Conservation (phyloP, 1,140 invertebrate genomes). For the Lutraria rhynchaena region DNA sequence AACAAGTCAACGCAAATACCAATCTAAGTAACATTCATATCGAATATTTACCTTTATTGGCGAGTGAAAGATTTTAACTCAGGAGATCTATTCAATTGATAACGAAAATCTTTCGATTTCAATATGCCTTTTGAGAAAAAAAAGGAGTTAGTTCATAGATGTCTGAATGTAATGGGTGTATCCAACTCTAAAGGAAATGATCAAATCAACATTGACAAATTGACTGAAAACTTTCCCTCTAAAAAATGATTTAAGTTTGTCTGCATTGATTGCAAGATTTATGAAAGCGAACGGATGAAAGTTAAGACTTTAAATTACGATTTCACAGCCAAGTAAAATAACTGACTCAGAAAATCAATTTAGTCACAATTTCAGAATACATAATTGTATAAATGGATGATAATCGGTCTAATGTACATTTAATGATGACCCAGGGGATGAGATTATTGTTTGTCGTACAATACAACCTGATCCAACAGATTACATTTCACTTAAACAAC, state of each 20-base stretch:
- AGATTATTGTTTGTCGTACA: too few relatives aligned
- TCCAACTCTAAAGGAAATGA: slow-evolving; percentile 29
- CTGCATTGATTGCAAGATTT: not conserved
- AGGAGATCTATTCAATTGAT: slow-evolving; percentile 38
- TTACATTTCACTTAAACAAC: too few relatives aligned
- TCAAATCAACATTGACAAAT: slow-evolving; percentile 42
- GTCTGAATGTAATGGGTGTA: slow-evolving; percentile 28
- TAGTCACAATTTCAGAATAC: too few relatives aligned
- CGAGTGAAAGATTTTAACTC: slow-evolving; percentile 39
- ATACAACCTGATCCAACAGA: too few relatives aligned
- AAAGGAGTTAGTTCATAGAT: slow-evolving; percentile 34
- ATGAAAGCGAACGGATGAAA: too few relatives aligned
- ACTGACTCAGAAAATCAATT: too few relatives aligned
- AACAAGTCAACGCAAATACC: slow-evolving; percentile 22
- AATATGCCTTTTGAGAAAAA: slow-evolving; percentile 27
- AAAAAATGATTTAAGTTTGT: not conserved
- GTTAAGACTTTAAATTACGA: too few relatives aligned
- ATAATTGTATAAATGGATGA: too few relatives aligned
- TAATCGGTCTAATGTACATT: too few relatives aligned
- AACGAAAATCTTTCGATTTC: slow-evolving; percentile 44
- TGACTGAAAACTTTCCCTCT: slow-evolving; percentile 37
- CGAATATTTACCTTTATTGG: slow-evolving; percentile 36
- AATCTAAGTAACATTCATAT: slow-evolving; percentile 25
- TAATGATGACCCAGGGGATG: too few relatives aligned
- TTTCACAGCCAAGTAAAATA: too few relatives aligned